Evolutionary conservation across 2,888 invertebrate species (phyloP).

Genomic region (Bembecia ichneumoniformis): DNA sequence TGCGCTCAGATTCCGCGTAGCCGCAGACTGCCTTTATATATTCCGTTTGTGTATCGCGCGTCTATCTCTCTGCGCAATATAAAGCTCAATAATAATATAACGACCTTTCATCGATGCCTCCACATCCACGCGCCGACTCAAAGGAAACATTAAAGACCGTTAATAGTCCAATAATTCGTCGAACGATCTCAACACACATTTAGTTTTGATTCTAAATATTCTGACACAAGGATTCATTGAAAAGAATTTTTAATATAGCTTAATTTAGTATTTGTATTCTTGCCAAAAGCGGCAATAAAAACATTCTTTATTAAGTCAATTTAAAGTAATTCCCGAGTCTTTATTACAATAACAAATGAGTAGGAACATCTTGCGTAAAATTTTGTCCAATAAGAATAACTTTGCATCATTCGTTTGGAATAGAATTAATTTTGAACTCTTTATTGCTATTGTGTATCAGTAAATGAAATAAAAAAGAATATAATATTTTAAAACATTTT

Average conservation of each 20-base stretch:
- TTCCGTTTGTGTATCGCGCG: slow-evolving; percentile 5
- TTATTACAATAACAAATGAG: slow-evolving; percentile 6
- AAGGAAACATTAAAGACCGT: neutral
- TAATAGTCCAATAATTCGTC: neutral
- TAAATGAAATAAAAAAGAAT: neutral
- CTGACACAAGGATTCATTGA: too few species aligned
- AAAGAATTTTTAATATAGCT: too few species aligned
- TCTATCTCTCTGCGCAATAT: slow-evolving; percentile 3
- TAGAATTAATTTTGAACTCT: neutral
- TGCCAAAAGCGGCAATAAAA: neutral
- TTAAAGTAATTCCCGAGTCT: slow-evolving; percentile 1
- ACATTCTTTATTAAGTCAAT: neutral
- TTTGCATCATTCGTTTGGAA: neutral
- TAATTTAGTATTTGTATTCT: too few species aligned
- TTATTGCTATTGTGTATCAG: neutral
- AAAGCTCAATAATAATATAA: slow-evolving; percentile 1
- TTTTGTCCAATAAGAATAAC: neutral
- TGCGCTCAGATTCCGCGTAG: slow-evolving; percentile 6
- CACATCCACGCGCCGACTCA: neutral
- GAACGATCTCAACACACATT: neutral
- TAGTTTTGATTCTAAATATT: too few species aligned
- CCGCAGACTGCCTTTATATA: slow-evolving; percentile 7
- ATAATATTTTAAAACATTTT: neutral
- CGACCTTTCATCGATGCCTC: neutral
- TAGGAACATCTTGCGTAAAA: slow-evolving; percentile 1